These are phyloP conservation scores for Chrysemys picta DNA, from an alignment of 2,113 vertebrate genomes.

Conservation along the genomic window DNA sequence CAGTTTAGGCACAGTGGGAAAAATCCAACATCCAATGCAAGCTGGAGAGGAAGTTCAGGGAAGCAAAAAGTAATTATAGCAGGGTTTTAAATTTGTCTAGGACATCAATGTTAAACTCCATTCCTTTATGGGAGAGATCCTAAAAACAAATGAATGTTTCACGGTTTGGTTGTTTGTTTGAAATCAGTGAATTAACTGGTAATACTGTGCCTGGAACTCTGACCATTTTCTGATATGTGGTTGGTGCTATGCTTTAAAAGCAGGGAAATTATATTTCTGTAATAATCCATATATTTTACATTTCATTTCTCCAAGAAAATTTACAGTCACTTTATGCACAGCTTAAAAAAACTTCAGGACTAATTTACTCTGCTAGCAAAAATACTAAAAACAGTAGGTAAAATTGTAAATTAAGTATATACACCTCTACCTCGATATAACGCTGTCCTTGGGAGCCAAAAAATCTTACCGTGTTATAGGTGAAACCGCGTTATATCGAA, in stretches of 20 bases:
- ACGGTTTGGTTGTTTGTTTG: not conserved
- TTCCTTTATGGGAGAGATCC: not conserved
- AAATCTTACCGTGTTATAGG: too few species aligned
- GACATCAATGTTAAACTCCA: not conserved
- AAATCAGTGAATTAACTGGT: not conserved
- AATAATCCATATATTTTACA: not conserved
- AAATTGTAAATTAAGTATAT: not conserved
- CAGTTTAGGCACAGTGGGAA: not conserved
- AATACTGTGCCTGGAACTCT: constrained; percentile 4
- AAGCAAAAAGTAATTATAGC: not conserved
- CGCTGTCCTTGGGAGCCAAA: too few species aligned
- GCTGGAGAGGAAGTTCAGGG: not conserved
- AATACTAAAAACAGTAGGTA: constrained; percentile 23
- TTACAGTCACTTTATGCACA: constrained; percentile 45
- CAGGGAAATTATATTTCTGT: constrained; percentile 34
- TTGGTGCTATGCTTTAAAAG: constrained; percentile 64
- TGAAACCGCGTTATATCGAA: too few species aligned
- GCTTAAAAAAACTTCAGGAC: not conserved
- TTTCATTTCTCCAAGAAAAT: constrained; percentile 12
- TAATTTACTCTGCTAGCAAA: constrained; percentile 30
- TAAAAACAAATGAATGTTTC: not conserved
- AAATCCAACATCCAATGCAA: not conserved
- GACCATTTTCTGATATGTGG: constrained; percentile 57
- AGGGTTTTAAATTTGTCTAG: not conserved
- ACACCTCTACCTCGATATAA: not conserved